Evolutionary conservation across 2,113 vertebrate genomes (phyloP).

Genomic region (Aviceda subcristata): DNA sequence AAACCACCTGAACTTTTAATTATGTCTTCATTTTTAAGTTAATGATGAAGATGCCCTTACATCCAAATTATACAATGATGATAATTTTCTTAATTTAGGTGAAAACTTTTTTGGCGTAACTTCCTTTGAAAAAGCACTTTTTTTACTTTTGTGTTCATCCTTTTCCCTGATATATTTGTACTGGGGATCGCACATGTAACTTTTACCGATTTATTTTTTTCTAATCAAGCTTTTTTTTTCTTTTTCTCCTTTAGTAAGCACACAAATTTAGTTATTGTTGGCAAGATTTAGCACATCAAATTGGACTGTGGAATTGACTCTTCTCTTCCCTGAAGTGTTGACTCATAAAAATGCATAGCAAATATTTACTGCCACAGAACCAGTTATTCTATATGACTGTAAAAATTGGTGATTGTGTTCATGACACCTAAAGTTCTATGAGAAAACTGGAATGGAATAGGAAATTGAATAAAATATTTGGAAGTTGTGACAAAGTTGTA

Average conservation of each 20-base stretch:
- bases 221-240: neutral
- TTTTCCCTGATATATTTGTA: neutral
- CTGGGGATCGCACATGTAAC: neutral
- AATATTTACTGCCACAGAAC: neutral
- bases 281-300: neutral
- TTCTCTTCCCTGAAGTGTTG: neutral
- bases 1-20: neutral
- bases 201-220: neutral
- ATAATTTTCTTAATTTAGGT: neutral
- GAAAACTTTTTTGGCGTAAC: neutral
- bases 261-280: neutral
- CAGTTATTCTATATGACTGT: neutral
- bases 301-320: neutral
- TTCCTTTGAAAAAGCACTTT: neutral
- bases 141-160: neutral
- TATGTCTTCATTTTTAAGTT: neutral
- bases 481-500: neutral
- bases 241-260: neutral
- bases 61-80: neutral
- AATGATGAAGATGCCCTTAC: neutral
- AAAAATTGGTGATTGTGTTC: neutral
- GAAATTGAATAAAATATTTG: neutral
- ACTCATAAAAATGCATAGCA: neutral
- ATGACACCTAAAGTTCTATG: neutral
- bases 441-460: neutral